These are phyloP conservation scores for Myzus persicae DNA, from an alignment of 1,140 invertebrate genomes.

Conservation along the genomic window DNA sequence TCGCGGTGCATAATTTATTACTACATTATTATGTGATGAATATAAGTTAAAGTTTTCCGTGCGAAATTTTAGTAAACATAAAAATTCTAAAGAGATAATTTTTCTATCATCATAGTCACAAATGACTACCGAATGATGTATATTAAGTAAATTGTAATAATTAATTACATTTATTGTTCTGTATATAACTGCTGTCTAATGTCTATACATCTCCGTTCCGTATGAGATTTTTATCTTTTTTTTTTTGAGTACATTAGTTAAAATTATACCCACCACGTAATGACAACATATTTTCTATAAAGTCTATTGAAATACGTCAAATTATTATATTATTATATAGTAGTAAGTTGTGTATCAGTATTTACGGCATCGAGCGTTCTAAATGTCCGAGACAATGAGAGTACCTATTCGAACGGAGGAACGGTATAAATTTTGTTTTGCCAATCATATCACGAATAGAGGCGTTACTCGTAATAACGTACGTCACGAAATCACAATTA, in stretches of 20 bases:
- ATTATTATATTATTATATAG: not conserved
- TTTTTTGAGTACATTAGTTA: not conserved
- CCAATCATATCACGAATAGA: not conserved
- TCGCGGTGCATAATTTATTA: not conserved
- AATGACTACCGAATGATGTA: not conserved
- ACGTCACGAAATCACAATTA: constrained; percentile 25
- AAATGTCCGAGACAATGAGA: not conserved
- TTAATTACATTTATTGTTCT: not conserved
- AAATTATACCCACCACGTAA: not conserved
- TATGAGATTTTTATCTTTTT: not conserved
- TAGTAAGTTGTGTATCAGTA: not conserved
- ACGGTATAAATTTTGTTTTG: constrained; percentile 3
- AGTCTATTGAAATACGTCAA: not conserved
- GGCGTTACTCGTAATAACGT: not conserved
- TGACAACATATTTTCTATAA: not conserved
- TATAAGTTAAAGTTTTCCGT: not conserved
- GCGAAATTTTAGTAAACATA: not conserved
- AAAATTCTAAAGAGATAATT: not conserved
- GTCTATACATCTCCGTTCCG: not conserved
- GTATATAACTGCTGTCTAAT: not conserved
- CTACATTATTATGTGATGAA: not conserved
- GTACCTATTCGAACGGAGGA: not conserved
- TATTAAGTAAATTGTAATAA: not conserved
- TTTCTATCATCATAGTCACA: not conserved
- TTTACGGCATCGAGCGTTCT: not conserved